phyloP scores from a whole-genome alignment of 2,797 vertebrate species.

The Sorex maritimensis region DNA sequence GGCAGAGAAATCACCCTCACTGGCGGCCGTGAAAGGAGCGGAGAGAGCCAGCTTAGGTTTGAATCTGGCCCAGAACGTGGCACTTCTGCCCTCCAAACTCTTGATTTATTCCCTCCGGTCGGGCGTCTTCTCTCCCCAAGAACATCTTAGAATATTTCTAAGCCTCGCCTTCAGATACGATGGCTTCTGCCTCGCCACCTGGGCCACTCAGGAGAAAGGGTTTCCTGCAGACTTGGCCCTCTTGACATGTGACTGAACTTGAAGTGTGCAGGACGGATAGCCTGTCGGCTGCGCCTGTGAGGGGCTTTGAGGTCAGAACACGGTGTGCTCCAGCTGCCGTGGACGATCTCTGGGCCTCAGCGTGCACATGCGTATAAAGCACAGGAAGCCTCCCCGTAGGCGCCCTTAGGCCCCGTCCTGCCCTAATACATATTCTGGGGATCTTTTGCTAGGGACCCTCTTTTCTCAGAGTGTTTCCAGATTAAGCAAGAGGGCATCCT shows the following conservation, averaged over 20 bases:
- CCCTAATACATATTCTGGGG: not conserved
- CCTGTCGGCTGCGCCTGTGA: not conserved
- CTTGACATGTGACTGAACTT: no score
- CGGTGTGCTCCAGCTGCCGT: not conserved
- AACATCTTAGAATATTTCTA: no score
- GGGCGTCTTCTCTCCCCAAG: no score
- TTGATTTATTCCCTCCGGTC: not conserved
- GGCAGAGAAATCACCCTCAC: not conserved
- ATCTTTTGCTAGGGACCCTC: not conserved
- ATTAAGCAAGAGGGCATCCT: no score
- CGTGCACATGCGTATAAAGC: not conserved
- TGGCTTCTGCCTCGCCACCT: constrained; percentile 3
- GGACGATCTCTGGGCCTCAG: not conserved
- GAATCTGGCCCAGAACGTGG: not conserved
- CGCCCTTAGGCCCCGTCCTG: not conserved
- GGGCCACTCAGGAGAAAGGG: no score
- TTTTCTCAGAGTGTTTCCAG: not conserved
- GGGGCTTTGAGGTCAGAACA: not conserved
- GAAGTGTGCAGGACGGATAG: no score
- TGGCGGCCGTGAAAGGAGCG: not conserved
- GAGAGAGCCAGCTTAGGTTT: not conserved
- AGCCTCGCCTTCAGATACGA: not conserved
- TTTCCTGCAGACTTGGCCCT: no score
- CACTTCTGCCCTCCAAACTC: constrained; percentile 23
- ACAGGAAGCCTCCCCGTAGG: not conserved